Percentiles rank a stretch among this genome's conserved stretches.
Conservation (phyloP, 1,140 invertebrate genomes). For the Whitmania pigra region DNA sequence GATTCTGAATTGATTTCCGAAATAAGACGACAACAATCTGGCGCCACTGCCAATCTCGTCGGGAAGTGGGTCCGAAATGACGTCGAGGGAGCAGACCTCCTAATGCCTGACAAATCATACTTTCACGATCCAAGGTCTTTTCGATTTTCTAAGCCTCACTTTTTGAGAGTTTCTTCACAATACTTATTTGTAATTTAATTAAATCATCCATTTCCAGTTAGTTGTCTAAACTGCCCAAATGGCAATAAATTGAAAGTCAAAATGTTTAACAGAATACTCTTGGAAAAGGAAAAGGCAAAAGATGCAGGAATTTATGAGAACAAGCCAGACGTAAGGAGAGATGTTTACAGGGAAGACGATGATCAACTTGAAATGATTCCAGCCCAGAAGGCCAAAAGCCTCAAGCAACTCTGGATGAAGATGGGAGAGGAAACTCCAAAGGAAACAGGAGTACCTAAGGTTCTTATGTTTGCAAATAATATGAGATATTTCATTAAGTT, state of each 20-base stretch:
- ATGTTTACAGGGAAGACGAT: constrained; percentile 21
- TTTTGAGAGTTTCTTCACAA: neutral
- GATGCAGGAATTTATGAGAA: constrained; percentile 20
- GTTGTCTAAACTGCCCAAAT: too few relatives aligned
- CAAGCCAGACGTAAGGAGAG: constrained; percentile 18
- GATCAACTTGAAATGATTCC: constrained; percentile 17
- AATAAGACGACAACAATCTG: neutral
- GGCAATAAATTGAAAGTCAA: too few relatives aligned
- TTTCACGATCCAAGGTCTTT: constrained; percentile 14
- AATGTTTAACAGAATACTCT: neutral
- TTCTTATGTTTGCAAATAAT: neutral
- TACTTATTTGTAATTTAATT: too few relatives aligned
- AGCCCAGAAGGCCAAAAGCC: constrained; percentile 8
- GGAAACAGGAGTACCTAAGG: constrained; percentile 11
- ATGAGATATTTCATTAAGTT: too few relatives aligned
- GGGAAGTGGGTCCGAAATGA: constrained; percentile 21
- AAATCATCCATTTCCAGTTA: too few relatives aligned
- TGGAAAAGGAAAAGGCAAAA: constrained; percentile 16
- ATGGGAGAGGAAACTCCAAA: constrained; percentile 4
- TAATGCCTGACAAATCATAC: constrained; percentile 8
- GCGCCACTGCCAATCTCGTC: constrained; percentile 19
- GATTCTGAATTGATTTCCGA: neutral
- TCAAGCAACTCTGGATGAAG: neutral
- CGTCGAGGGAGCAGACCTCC: constrained; percentile 5
- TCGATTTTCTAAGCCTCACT: neutral